Percentiles rank a stretch among this genome's conserved stretches.
These are phyloP conservation scores for Autographa pulchrina DNA, from an alignment of 2,888 invertebrate genomes.

Conservation along the genomic window DNA sequence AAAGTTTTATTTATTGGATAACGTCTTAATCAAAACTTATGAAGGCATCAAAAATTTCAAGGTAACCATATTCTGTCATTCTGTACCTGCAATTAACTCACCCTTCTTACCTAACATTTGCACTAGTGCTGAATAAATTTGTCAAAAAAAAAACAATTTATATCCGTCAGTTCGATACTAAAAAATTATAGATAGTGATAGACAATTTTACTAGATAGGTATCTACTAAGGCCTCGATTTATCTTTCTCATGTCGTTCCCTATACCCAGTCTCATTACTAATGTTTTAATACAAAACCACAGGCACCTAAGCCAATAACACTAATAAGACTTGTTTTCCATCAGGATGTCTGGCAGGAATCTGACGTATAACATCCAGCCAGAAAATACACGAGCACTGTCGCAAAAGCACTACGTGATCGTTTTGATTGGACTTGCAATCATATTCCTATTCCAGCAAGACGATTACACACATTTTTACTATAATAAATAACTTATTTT, in stretches of 20 bases:
- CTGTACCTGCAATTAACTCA: too few relatives aligned
- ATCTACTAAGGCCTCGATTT: too few relatives aligned
- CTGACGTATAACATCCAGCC: conserved; percentile 8
- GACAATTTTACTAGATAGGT: too few relatives aligned
- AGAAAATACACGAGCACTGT: conserved; percentile 1
- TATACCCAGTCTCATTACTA: too few relatives aligned
- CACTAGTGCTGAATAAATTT: too few relatives aligned
- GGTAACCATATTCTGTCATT: not conserved
- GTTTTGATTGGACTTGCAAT: conserved; percentile 33
- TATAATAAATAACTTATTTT: not conserved
- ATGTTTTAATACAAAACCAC: too few relatives aligned
- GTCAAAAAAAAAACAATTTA: too few relatives aligned
- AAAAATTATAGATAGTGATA: too few relatives aligned
- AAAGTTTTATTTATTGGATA: not conserved
- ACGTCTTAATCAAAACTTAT: not conserved
- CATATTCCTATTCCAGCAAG: conserved; percentile 14
- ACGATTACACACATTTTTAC: not conserved
- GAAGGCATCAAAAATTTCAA: not conserved
- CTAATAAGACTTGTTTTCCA: conserved; percentile 18
- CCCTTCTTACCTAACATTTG: too few relatives aligned
- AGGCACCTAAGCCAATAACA: too few relatives aligned
- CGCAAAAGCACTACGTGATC: conserved; percentile 24
- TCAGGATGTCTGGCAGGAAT: conserved; percentile 26
- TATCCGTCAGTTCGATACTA: too few relatives aligned
- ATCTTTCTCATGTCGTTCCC: too few relatives aligned